Conservation (phyloP, 2,113 vertebrate genomes). For the Anhinga rufa region DNA sequence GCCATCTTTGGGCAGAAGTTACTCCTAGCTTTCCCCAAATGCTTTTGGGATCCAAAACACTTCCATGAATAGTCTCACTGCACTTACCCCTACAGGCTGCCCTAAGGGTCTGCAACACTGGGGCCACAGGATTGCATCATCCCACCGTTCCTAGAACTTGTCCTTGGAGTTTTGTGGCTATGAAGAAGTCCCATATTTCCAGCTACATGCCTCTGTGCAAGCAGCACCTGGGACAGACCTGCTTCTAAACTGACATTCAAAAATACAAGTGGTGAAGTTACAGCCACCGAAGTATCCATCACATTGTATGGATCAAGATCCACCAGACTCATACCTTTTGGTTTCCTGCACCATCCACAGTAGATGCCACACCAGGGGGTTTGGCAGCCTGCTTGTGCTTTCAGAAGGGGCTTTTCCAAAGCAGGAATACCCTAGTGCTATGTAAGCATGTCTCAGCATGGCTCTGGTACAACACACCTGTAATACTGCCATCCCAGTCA, state of each 20-base stretch:
- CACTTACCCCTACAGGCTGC: background rate
- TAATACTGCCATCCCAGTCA: background rate
- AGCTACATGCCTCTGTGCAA: background rate
- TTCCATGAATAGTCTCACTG: background rate
- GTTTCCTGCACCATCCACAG: background rate
- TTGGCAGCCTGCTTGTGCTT: constrained; percentile 51
- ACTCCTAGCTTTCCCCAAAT: background rate
- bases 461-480: background rate
- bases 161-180: background rate
- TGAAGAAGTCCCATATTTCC: background rate
- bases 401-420: background rate
- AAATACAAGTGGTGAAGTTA: background rate
- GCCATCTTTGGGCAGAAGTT: background rate
- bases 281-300: background rate
- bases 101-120: background rate
- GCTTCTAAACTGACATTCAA: background rate
- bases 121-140: background rate
- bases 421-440: background rate
- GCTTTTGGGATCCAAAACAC: background rate
- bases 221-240: background rate
- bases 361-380: background rate
- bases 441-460: background rate
- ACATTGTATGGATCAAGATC: background rate
- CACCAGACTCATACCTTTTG: background rate
- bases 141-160: background rate